Evolutionary conservation across 2,113 vertebrate genomes (phyloP), one percentile per base, ranked within the genome.

Genomic region (Gadus chalcogrammus): DNA sequence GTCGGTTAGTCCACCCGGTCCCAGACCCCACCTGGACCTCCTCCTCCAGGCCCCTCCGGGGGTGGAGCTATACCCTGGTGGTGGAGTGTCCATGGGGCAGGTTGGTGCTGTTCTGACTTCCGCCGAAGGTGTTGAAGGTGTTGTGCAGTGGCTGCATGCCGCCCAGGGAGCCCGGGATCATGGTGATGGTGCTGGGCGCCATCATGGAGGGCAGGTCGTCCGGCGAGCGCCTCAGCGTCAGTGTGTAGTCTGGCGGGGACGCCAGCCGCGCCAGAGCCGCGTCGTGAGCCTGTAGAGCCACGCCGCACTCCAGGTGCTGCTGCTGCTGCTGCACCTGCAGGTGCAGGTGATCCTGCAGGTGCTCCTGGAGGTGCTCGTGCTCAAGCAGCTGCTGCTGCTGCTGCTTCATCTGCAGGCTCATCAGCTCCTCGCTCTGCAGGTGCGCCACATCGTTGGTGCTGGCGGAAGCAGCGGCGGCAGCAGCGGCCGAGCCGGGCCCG

Each of bases 351-450:
- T 35, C 4, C 31, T 35, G 31, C 4, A 5, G 42, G 42, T 13
- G 42, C 42, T 48, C 8, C 42, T 35, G 12, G 0, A 92, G 93
- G 5, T 94, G 92, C 22, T 97, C 94, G 0, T 82, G 85, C 68
- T 90, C 87, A 72, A 87, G 84, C 78, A 8, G 38, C 38, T 42
- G 38, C 38, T 42, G 38, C 42, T 92, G 87, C 64, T 95, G 89
- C 84, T 96, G 95, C 86, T 98, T 98, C 94, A 96, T 95, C 91
- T 97, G 97, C 76, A 99, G 85, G 0, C 96, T 95, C 94, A 98
- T 91, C 27, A 98, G 91, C 82, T 97, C 97, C 77, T 98, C 97
- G 0, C 92, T 96, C 61, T 95, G 88, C 58, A 97, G 90, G 86
- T 96, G 96, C 0, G 93, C 92, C 0, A 96, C 90, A 72, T 97